Conservation (phyloP, 2,797 vertebrate genomes). For the Dendrocincla tyrannina region DNA sequence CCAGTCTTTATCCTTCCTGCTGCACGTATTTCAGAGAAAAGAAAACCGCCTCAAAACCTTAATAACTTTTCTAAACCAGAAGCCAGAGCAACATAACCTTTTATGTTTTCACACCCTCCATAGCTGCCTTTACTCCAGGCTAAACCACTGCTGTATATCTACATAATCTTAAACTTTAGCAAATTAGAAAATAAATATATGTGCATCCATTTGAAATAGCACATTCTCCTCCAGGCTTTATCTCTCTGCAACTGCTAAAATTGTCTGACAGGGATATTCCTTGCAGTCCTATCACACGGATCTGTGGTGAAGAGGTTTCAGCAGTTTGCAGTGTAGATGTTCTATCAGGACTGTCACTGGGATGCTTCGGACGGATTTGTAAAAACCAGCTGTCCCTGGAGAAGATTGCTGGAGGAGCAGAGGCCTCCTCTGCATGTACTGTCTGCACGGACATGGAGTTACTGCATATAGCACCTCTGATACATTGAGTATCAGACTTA, state of each 20-base stretch:
- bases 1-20: background rate
- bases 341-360: background rate
- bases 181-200: slow-evolving; percentile 55
- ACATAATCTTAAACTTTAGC: slow-evolving; percentile 44
- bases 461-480: background rate
- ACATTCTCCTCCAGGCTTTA: slow-evolving; percentile 1
- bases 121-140: slow-evolving; percentile 14
- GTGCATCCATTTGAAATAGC: slow-evolving; percentile 20
- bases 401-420: background rate
- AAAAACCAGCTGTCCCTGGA: background rate
- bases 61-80: background rate
- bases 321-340: background rate
- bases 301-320: background rate
- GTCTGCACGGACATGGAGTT: background rate
- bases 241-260: background rate
- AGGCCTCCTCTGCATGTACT: background rate
- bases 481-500: background rate
- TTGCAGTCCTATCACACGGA: background rate
- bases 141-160: slow-evolving; percentile 37
- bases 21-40: background rate
- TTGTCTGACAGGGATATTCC: background rate
- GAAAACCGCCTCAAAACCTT: background rate
- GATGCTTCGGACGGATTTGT: background rate
- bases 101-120: background rate
- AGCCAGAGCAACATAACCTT: background rate